Evolutionary conservation across 1,140 invertebrate species (phyloP), one percentile per base, ranked within the genome.

Genomic region (Lasaia peninsularis): DNA sequence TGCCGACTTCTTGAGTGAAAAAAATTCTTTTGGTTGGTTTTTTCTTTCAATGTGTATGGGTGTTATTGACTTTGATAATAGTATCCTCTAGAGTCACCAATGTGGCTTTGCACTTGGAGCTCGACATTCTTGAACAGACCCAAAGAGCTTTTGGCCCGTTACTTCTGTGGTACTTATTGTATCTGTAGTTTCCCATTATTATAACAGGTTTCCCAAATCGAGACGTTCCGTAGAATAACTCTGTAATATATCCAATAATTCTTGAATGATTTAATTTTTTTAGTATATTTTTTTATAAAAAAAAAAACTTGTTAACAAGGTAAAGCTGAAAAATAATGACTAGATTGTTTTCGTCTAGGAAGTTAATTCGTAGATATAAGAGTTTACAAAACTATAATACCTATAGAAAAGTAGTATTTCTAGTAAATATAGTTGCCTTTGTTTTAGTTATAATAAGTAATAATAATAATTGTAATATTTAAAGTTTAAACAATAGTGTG

Each of bases 151-250:
- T 73, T 0, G 65, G 56, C 4, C 69, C 71, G 14, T 55, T 69
- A 18, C 52, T 63, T 6, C 58, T 51, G 14, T 37, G 52, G 10
- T 69, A 62, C 37, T 62, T 75, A 28, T 77, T 71, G 48, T 69
- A 79, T 12, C 76, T 62, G 49, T 76, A 61, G 2, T 31, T 28
- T 0, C 73, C 72, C 0, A 72, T 32, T 16, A 68, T n/a, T 35
- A 78, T 55, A 5, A 76, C 69, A 1, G 75, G 75, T 20, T 74
- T 72, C 1, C 75, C 75, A 34, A 44, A 66, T 5, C 69, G 62
- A 1, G 75, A 74, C 8, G 44, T 71, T 0, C 62, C 58, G 18
- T 67, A 70, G 14, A 56, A 21, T 8, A 49, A 37, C n/a, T 31
- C 52, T 64, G 49, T 33, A 59, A 53, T 7, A 31, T 24, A 34